Conservation (phyloP, 64 coral and sea anemone genomes). For the Stylophora pistillata region DNA sequence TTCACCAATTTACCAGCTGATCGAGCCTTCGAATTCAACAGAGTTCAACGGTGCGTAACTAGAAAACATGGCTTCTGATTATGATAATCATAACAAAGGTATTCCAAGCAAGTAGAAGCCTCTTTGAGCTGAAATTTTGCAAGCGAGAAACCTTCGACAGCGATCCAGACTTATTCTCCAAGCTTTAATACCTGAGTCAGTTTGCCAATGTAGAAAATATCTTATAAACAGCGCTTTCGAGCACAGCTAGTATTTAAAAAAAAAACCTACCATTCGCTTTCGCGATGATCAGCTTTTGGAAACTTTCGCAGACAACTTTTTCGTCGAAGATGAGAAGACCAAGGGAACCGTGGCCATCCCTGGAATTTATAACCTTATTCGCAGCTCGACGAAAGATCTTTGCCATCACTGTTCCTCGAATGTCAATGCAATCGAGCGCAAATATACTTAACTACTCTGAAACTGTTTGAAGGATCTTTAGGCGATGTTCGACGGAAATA, state of each 20-base stretch:
- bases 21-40: too few species aligned
- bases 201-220: too few species aligned
- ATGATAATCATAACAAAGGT: too few species aligned
- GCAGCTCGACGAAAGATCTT: slow-evolving; percentile 75
- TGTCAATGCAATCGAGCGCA: neutral
- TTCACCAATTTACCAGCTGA: too few species aligned
- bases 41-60: too few species aligned
- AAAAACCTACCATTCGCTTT: slow-evolving; percentile 60
- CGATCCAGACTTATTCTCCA: neutral
- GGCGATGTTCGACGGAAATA: neutral
- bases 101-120: too few species aligned
- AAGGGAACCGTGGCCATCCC: slow-evolving; percentile 66
- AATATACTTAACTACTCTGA: neutral
- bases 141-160: neutral
- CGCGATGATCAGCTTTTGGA: slow-evolving; percentile 60
- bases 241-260: neutral
- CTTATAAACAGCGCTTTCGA: neutral
- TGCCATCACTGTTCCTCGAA: slow-evolving; percentile 29
- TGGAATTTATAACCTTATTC: slow-evolving; percentile 70
- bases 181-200: too few species aligned
- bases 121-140: neutral
- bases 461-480: neutral
- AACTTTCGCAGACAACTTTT: slow-evolving; percentile 71
- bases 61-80: too few species aligned
- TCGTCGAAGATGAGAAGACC: slow-evolving; percentile 87